Evolutionary conservation across 2,797 vertebrate species (phyloP).

Genomic region (Brotula barbata): DNA sequence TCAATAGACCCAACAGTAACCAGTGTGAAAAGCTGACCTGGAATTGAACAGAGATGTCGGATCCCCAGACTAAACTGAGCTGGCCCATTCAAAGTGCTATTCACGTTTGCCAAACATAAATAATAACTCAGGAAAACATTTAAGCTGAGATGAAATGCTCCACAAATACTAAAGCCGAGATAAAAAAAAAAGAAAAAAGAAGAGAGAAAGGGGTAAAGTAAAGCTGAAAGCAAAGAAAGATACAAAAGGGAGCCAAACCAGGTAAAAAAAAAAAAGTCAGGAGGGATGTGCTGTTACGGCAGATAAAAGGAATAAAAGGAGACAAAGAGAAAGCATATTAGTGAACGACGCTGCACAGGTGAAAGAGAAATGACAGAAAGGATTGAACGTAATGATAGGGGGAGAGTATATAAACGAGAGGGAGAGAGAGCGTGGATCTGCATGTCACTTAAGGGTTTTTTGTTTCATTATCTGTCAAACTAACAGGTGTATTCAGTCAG

Average conservation of each 20-base stretch:
- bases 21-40: constrained; percentile 26
- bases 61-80: constrained; percentile 10
- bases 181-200: neutral
- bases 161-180: constrained; percentile 33
- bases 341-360: constrained; percentile 29
- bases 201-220: constrained; percentile 33
- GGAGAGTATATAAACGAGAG: constrained; percentile 42
- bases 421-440: constrained; percentile 35
- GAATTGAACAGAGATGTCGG: constrained; percentile 17
- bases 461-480: constrained; percentile 54
- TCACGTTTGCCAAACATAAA: constrained; percentile 14
- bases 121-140: constrained; percentile 12
- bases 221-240: constrained; percentile 44
- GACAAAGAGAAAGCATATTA: constrained; percentile 50
- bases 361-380: constrained; percentile 52
- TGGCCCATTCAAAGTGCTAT: constrained; percentile 24
- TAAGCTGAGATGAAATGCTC: constrained; percentile 32
- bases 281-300: constrained; percentile 32
- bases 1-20: constrained; percentile 12
- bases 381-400: constrained; percentile 51
- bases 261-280: constrained; percentile 7
- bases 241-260: constrained; percentile 29
- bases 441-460: constrained; percentile 45
- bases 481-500: constrained; percentile 55
- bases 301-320: constrained; percentile 57